Conservation (phyloP, 2,113 vertebrate genomes). For the Entosphenus tridentatus region DNA sequence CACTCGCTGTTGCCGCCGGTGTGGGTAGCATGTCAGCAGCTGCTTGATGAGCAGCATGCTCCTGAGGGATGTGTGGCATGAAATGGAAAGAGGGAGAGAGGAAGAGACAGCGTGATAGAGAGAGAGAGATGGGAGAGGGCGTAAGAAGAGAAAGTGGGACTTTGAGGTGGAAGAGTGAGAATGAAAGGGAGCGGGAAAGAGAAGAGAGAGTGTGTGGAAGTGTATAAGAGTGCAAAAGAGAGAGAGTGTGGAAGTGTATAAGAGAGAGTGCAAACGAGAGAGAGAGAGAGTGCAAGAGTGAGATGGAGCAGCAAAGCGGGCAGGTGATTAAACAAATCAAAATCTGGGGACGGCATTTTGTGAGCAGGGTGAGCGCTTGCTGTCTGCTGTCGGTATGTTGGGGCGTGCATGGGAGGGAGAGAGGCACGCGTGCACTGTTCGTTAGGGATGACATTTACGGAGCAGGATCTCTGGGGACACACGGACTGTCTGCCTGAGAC, state of each 20-base stretch:
- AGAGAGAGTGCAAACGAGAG: neutral
- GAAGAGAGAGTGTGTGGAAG: neutral
- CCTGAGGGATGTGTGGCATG: no score
- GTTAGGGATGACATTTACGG: no score
- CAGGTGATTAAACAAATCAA: neutral
- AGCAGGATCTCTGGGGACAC: no score
- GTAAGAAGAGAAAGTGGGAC: neutral
- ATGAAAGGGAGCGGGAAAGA: neutral
- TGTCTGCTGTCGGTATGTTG: no score
- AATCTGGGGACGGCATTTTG: no score
- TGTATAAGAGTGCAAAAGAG: neutral
- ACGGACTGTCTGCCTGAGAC: no score
- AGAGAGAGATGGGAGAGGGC: neutral
- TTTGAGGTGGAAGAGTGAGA: neutral
- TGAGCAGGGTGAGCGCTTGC: no score
- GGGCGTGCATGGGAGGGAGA: no score
- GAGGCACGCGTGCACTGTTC: no score
- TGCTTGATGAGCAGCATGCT: no score
- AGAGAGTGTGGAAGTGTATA: neutral
- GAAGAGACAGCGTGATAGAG: neutral
- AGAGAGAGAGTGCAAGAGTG: neutral
- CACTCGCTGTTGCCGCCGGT: no score
- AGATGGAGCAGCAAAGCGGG: neutral
- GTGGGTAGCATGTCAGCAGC: no score
- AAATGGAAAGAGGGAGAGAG: neutral